Evolutionary conservation across 2,113 vertebrate species (phyloP), one percentile per base, ranked within the genome.

Genomic region (Smithornis capensis): DNA sequence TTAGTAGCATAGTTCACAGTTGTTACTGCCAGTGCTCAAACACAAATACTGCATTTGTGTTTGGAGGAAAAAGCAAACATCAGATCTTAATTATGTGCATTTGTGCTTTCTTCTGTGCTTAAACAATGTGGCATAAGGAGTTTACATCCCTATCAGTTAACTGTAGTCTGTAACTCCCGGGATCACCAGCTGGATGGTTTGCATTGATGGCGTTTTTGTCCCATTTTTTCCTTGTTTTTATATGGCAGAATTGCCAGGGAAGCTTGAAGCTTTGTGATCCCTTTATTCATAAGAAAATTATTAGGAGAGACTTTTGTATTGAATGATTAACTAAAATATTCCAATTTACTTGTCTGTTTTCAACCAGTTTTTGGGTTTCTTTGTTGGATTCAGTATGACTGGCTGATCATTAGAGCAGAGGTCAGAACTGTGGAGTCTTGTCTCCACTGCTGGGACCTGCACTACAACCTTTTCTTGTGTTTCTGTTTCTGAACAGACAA

Each of bases 1-100:
- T 97, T 98, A 98, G 98, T 98, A 98, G 94, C 94, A 68, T 60
- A 97, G 92, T 97, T 97, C 97, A 94, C 97, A 97, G 97, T 97
- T 96, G 95, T 97, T 97, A 93, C 95, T 98, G 97, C 97, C 96
- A 94, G 94, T 64, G 92, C 96, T 97, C 93, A 95, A 95, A 97
- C 94, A 97, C 94, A 97, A 97, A 98, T 97, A 97, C 87, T 97
- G 94, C 96, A 96, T 97, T 98, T 98, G 93, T 97, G 90, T 97
- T 97, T 29, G 37, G 83, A 95, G 93, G 74, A 91, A 96, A 97
- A 97, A 96, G 96, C 96, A 96, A 97, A 98, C 97, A 97, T 97
- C 97, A 95, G 97, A 97, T 97, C 92, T 97, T 97, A 97, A 98
- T 98, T 97, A 97, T 94, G 91, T 97, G 94, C 92, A 57, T 97